Conservation (phyloP, 2,888 invertebrate species). For the Stegophylla sp. region DNA sequence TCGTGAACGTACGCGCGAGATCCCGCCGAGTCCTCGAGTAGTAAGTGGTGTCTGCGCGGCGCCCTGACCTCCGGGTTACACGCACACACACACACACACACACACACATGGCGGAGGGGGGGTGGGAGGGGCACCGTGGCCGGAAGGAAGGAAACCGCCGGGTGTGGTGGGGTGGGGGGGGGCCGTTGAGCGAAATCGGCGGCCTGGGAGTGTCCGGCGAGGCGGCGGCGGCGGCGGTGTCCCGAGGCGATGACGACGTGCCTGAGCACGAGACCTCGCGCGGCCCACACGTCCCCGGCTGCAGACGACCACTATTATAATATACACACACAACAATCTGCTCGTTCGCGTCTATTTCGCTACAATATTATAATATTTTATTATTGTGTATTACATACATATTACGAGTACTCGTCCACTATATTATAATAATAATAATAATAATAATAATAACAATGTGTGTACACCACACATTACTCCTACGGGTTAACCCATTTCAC, state of each 20-base stretch:
- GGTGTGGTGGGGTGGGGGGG: not conserved
- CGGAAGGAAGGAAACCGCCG: slow-evolving; percentile 36
- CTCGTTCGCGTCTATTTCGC: too few relatives aligned
- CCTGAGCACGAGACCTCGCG: slow-evolving; percentile 33
- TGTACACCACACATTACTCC: slow-evolving; percentile 12
- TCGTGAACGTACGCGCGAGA: too few relatives aligned
- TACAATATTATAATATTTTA: too few relatives aligned
- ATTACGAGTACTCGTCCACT: too few relatives aligned
- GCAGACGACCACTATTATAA: not conserved
- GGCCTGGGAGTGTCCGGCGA: slow-evolving; percentile 33
- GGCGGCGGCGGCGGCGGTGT: not conserved
- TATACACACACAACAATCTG: not conserved
- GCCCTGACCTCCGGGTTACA: too few relatives aligned
- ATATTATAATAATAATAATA: too few relatives aligned
- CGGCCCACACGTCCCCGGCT: slow-evolving; percentile 33
- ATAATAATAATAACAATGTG: not conserved
- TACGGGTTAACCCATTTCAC: slow-evolving; percentile 56
- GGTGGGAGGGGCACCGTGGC: not conserved
- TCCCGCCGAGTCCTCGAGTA: too few relatives aligned
- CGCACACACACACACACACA: not conserved
- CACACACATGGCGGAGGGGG: not conserved
- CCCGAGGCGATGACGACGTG: slow-evolving; percentile 49
- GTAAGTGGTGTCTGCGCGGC: too few relatives aligned
- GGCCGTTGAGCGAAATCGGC: slow-evolving; percentile 40
- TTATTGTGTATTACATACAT: too few relatives aligned